Base-by-base conservation (phyloP, 2,888 invertebrate genomes). In the Cryptus viduatorius region DNA sequence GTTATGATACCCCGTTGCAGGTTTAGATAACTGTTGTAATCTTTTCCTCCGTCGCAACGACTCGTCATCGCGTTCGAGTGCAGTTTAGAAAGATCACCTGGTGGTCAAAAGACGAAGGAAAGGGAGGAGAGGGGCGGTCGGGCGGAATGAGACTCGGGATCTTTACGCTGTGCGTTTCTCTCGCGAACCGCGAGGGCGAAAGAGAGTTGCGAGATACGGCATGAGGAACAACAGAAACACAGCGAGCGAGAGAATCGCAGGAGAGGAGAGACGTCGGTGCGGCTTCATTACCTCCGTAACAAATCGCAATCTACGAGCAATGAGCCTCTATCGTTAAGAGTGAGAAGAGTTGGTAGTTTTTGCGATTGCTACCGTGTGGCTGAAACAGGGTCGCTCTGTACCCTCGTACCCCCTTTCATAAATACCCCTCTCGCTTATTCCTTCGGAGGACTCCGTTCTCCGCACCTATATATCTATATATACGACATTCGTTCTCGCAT, bases 291-390 rank as follows among this genome's bases (percentile, higher is more conserved):
- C 92, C 91, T 86, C 92, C 93, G 92, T 93, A 89, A 91, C 93
- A 91, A 93, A 93, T 93, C 91, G 93, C 92, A 92, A 93, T 93
- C 92, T 92, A 91, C 92, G 90, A 91, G 91, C 91, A 91, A 92
- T 92, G 92, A 92, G 92, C 73, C 90, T 90, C 91, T 92, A 93
- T 92, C 92, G 92, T 93, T 92, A 92, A 92, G 88, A 91, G 87
- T 69, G 86, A 87, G 88, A 89, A 91, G 91, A 90, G 91, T 87
- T 61, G 44, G 71, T 79, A 88, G 88, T 92, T 92, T 92, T 92
- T 93, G 92, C 89, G 78, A 81, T 79, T 86, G 79, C 86, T 80
- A 86, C 77, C 86, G 69, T 88, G 84, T 88, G 86, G 71, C 75
- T 79, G 72, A 75, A 50, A 50, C 64, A 10, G 42, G 73, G 71